Conservation (phyloP, 2,888 invertebrate species). For the Globia sparganii region DNA sequence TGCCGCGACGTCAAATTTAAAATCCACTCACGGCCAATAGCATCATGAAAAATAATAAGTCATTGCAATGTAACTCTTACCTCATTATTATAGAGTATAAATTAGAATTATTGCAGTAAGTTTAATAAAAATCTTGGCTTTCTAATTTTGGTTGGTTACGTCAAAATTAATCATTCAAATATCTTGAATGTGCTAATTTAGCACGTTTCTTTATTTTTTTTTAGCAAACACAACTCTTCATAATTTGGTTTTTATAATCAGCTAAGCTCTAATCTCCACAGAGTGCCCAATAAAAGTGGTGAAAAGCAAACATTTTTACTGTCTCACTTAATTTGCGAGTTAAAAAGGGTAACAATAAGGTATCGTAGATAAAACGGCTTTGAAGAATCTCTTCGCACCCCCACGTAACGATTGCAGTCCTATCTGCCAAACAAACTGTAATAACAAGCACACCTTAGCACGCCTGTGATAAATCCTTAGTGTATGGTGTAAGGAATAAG, state of each 20-base stretch:
- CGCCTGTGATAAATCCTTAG: conserved; percentile 80
- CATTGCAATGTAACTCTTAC: background rate
- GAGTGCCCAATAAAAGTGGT: conserved; percentile 47
- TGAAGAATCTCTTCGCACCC: conserved; percentile 72
- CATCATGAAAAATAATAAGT: background rate
- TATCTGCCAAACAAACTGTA: conserved; percentile 85
- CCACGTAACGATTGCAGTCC: conserved; percentile 78
- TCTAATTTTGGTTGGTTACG: background rate
- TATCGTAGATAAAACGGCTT: conserved; percentile 68
- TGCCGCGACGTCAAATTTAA: background rate
- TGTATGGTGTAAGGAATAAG: conserved; percentile 69
- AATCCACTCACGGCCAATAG: background rate
- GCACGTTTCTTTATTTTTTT: background rate
- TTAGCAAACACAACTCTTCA: background rate
- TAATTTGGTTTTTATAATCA: background rate
- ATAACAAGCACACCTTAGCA: conserved; percentile 84
- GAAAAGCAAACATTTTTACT: conserved; percentile 51
- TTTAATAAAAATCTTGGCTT: no score
- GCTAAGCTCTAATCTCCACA: conserved; percentile 6
- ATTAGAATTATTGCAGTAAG: background rate
- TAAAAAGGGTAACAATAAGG: conserved; percentile 68
- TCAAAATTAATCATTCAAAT: background rate
- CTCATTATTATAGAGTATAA: background rate
- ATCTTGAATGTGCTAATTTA: background rate
- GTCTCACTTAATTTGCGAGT: conserved; percentile 63